Evolutionary conservation across 2,888 invertebrate genomes (phyloP), one percentile per base, ranked within the genome.

Genomic region (Euphydryas editha): DNA sequence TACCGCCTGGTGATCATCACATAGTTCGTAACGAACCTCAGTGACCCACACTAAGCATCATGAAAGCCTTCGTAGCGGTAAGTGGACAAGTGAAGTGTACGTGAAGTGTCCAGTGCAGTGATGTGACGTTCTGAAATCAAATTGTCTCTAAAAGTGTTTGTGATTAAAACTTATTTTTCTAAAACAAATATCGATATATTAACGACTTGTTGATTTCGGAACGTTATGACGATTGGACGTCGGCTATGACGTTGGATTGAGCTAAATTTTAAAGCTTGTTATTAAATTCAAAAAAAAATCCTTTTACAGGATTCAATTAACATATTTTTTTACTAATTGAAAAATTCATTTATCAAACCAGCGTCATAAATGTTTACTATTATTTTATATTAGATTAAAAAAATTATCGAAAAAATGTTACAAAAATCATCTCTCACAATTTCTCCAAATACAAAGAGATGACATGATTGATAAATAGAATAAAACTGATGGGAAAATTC

Each of bases 11-110:
- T 71, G 78, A 77, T 70, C 87, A 86, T 83, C 90, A 90, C 90
- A 91, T 83, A 86, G 88, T 87, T 85, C 89, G 82, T 84, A 76
- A 82, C 83, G 83, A 85, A 81, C 88, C 87, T 84, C 82, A 87
- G 90, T 91, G 90, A 89, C 88, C 86, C 87, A 83, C 86, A 87
- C 85, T 84, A 88, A 83, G 81, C 90, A 92, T 71, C 89, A 92
- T 92, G 92, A 92, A 87, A 87, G 87, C 91, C 90, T 92, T 90
- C 89, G 89, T 90, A 87, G 92, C 92, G 92, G 92, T 92, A 90
- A 92, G 49, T 51, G 30, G 30, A 30, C 30, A 21, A 51, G 92
- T 92, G 79, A 75, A 85, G 88, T 86, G 86, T 73, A 74, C 49
- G 49, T 51, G 49, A 73, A 74, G 84, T 82, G 81, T 60, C 67